phyloP scores from a whole-genome alignment of 1,140 invertebrate genomes.

The Manduca sexta region DNA sequence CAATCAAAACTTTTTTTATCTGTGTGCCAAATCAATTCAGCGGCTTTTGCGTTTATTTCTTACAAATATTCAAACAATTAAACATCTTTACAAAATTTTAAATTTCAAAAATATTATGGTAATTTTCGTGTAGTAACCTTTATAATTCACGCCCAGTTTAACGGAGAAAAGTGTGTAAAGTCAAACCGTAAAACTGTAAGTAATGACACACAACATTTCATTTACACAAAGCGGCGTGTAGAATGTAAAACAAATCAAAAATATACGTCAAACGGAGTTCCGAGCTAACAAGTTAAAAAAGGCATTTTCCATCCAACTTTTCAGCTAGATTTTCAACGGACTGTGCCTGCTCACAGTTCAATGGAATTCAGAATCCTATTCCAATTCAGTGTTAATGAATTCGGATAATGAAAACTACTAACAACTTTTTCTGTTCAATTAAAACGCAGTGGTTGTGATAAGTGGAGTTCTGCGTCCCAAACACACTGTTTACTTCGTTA shows the following conservation, averaged over 20 bases:
- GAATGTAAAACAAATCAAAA: constrained; percentile 6
- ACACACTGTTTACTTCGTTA: constrained; percentile 7
- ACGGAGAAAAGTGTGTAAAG: no score
- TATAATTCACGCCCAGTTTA: no score
- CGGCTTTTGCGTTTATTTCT: no score
- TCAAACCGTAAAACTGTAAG: no score
- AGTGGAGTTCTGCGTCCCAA: constrained; percentile 1
- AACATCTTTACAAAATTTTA: no score
- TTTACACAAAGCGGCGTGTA: no score
- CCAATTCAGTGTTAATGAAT: constrained; percentile 38
- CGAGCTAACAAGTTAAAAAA: constrained; percentile 43
- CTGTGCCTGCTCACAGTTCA: constrained; percentile 47
- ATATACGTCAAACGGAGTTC: constrained; percentile 27
- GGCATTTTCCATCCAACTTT: constrained; percentile 43
- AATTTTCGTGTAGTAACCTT: no score
- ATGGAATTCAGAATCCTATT: constrained; percentile 54
- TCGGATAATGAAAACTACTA: constrained; percentile 39
- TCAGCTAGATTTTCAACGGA: constrained; percentile 53
- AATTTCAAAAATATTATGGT: no score
- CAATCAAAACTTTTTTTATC: no score
- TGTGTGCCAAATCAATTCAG: no score
- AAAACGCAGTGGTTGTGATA: constrained; percentile 10
- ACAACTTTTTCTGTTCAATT: constrained; percentile 31
- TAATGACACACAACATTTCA: no score
- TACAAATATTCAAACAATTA: no score